Conservation (phyloP, 2,113 vertebrate species). For the Arenaria interpres region DNA sequence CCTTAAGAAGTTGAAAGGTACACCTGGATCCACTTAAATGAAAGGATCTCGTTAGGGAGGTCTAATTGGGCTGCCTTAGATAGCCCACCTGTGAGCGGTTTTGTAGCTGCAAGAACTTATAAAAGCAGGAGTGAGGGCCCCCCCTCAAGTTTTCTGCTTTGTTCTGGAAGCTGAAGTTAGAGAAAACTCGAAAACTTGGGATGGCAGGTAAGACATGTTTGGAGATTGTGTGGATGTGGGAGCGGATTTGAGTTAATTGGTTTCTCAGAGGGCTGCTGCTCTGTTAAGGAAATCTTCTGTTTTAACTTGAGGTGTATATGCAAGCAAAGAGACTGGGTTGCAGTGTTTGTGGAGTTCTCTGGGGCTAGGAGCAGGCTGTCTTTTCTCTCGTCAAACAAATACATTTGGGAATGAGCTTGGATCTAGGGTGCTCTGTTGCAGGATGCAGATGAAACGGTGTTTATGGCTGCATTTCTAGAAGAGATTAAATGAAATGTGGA, state of each 20-base stretch:
- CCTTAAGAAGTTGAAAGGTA: background rate
- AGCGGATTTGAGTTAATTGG: background rate
- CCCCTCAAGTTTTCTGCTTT: background rate
- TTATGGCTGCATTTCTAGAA: background rate
- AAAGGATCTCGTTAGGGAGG: background rate
- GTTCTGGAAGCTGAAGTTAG: background rate
- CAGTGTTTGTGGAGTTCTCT: background rate
- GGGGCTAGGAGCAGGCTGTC: background rate
- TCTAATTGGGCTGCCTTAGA: background rate
- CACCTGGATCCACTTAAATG: slow-evolving; percentile 42
- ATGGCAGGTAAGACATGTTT: background rate
- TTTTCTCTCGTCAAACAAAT: background rate
- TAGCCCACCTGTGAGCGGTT: background rate
- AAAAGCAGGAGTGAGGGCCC: background rate
- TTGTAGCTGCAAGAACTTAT: background rate
- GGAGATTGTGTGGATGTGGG: background rate
- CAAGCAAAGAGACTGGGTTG: background rate
- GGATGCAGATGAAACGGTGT: background rate
- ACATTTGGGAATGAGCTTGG: background rate
- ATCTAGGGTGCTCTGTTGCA: background rate
- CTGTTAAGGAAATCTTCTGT: background rate
- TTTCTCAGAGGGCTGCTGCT: background rate
- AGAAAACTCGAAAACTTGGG: background rate
- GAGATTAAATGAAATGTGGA: background rate
- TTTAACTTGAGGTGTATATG: background rate